Conservation (phyloP, 2,888 invertebrate genomes). For the Iselma pallidipennis region DNA sequence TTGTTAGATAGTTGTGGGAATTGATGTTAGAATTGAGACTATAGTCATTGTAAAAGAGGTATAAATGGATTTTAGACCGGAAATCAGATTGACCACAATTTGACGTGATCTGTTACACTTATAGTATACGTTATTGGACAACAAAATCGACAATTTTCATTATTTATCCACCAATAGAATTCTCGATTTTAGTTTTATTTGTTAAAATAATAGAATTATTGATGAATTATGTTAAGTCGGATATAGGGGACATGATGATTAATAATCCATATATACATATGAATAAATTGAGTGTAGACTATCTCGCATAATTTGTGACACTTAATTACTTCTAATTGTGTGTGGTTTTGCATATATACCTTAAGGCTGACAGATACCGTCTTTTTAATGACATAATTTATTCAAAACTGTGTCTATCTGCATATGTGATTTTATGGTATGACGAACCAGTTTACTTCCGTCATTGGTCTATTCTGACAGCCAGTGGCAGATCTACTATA, state of each 20-base stretch:
- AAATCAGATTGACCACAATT: slow-evolving; percentile 23
- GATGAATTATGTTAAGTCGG: not conserved
- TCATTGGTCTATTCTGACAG: not conserved
- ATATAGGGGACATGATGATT: slow-evolving; percentile 4
- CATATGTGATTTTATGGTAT: slow-evolving; percentile 9
- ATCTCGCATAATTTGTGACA: slow-evolving; percentile 16
- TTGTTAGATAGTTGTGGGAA: slow-evolving; percentile 7
- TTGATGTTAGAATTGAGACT: slow-evolving; percentile 11
- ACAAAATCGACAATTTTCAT: not conserved
- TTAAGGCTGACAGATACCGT: slow-evolving; percentile 16
- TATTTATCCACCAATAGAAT: not conserved
- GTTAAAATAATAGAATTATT: not conserved
- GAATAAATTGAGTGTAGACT: slow-evolving; percentile 8
- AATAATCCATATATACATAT: slow-evolving; percentile 6
- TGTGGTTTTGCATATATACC: slow-evolving; percentile 12
- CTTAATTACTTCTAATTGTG: slow-evolving; percentile 19
- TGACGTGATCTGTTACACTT: slow-evolving; percentile 21
- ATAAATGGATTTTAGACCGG: slow-evolving; percentile 19
- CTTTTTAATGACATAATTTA: slow-evolving; percentile 21
- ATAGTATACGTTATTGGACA: not conserved
- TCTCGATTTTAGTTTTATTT: not conserved
- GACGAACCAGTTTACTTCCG: not conserved
- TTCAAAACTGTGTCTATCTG: slow-evolving; percentile 11
- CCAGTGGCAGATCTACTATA: too few species aligned
- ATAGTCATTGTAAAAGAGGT: not conserved